phyloP scores from a whole-genome alignment of 1,140 invertebrate genomes.

The Oryctes rhinoceros region DNA sequence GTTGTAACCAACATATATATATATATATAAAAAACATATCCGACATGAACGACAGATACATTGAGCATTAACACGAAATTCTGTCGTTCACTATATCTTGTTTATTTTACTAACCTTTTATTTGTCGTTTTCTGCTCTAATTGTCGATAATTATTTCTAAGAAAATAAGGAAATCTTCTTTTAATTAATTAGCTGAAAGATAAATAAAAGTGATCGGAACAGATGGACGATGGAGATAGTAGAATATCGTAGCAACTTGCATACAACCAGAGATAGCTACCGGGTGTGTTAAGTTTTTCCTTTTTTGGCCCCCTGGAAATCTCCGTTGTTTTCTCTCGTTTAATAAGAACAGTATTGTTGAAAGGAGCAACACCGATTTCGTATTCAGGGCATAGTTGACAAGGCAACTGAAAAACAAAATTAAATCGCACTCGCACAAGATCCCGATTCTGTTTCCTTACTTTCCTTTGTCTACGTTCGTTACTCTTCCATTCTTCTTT shows the following conservation, averaged over 20 bases:
- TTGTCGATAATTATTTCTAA: not conserved
- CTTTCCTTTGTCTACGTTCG: not conserved
- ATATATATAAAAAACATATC: no score
- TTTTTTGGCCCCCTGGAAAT: not conserved
- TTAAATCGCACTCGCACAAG: constrained; percentile 39
- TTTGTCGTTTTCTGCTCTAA: not conserved
- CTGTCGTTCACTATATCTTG: not conserved
- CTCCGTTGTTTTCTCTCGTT: not conserved
- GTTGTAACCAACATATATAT: no score
- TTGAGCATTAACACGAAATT: not conserved
- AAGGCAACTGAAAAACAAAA: constrained; percentile 39
- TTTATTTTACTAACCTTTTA: not conserved
- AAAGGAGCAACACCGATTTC: not conserved
- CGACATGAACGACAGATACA: no score
- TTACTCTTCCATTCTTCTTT: not conserved
- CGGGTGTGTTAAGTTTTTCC: not conserved
- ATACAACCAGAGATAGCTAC: not conserved
- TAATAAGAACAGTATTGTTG: not conserved
- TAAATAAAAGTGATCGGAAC: constrained; percentile 3
- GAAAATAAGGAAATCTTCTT: not conserved
- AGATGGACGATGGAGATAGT: not conserved
- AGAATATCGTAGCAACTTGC: not conserved
- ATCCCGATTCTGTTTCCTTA: constrained; percentile 20
- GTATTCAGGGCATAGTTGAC: constrained; percentile 31
- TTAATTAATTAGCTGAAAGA: constrained; percentile 11